phyloP scores from a whole-genome alignment of 2,888 invertebrate species.

The Dryococelus australis region DNA sequence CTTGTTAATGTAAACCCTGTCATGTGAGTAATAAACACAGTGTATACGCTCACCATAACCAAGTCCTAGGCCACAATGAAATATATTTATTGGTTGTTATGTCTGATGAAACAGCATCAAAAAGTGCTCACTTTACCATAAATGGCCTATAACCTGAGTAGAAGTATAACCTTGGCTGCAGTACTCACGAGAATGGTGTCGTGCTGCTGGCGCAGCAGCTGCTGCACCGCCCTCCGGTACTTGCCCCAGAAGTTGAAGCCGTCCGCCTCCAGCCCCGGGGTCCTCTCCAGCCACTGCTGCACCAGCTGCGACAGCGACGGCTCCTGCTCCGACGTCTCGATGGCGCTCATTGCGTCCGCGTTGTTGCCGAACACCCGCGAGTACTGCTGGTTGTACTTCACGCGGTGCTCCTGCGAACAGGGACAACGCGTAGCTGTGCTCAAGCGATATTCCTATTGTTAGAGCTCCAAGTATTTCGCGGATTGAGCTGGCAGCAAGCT shows the following conservation, averaged over 20 bases:
- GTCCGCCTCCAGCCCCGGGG: slow-evolving; percentile 85
- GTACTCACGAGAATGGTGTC: slow-evolving; percentile 42
- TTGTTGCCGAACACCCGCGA: slow-evolving; percentile 84
- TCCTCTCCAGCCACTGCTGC: slow-evolving; percentile 92
- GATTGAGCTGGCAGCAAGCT: too few species aligned
- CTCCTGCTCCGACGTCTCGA: slow-evolving; percentile 77
- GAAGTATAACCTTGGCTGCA: not conserved
- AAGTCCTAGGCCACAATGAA: too few species aligned
- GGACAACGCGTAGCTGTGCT: too few species aligned
- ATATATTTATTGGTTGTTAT: too few species aligned
- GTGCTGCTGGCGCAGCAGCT: slow-evolving; percentile 74
- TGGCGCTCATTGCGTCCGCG: slow-evolving; percentile 65
- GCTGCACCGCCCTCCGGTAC: slow-evolving; percentile 77
- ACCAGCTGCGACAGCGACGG: slow-evolving; percentile 87
- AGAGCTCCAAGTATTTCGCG: too few species aligned
- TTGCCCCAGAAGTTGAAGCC: slow-evolving; percentile 96
- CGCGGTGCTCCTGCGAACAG: slow-evolving; percentile 76
- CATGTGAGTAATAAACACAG: too few species aligned
- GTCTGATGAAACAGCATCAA: too few species aligned
- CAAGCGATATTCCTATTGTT: too few species aligned
- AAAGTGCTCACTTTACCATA: too few species aligned
- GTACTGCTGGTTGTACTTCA: slow-evolving; percentile 94
- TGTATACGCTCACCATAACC: too few species aligned
- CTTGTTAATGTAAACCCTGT: too few species aligned
- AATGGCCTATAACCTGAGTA: too few species aligned